Evolutionary conservation across 2,113 vertebrate genomes (phyloP), one percentile per base, ranked within the genome.

Genomic region (Cyprinus carpio): DNA sequence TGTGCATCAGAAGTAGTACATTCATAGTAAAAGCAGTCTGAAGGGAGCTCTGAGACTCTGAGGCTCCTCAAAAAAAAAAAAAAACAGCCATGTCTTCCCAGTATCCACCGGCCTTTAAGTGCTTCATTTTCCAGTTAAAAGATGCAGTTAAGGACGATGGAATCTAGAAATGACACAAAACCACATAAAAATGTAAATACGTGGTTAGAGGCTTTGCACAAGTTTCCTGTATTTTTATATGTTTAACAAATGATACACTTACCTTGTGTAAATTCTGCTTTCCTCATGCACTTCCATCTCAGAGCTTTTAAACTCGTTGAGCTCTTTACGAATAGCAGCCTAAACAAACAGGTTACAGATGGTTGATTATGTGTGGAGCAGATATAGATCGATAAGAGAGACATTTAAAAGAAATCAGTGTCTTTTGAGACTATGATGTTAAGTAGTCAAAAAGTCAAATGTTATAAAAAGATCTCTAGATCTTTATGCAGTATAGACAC

Each of bases 241-340:
- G 40, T 4, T n/a, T 40, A 40, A 40, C 37, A 40, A 40, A 40
- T 37, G 34, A 37, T 37, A 9, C 4, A 51, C 51, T 81, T 93
- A 98, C 98, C 98, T 96, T 8, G 98, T 99, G 92, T 98, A 99
- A 89, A 98, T 97, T 91, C 96, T 97, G 94, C 98, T 99, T 31
- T 99, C 97, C 90, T 97, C 97, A 4, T 99, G 98, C 87, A 99
- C 98, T 88, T 98, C 98, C 98, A 99, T 99, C 91, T 99, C 98
- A 85, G 96, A 97, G 93, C 98, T 99, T 93, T 99, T 99, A 90
- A 99, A 99, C 90, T 99, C 98, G 23, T 99, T 99, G 85, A 99
- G 93, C 92, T 99, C 98, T 91, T 99, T 99, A 83, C 98, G 93
- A 89, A 99, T 99, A 81, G 98, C 98, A 75, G 98, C 98, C 98